phyloP scores from a whole-genome alignment of 35 echinoderm and acorn worm species.

The Heliocidaris tuberculata region DNA sequence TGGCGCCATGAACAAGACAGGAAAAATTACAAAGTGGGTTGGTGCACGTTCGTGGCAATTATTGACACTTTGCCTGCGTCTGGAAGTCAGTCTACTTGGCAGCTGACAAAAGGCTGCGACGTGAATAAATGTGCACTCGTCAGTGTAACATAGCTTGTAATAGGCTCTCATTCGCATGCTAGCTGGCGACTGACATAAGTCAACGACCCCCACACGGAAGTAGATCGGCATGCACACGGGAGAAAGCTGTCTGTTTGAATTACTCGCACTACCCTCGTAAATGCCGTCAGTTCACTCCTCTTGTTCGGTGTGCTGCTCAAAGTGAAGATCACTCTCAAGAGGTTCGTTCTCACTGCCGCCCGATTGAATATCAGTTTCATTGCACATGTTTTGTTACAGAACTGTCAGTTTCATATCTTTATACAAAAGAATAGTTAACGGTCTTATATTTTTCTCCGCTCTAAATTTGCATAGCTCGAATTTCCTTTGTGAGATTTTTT shows the following conservation, averaged over 20 bases:
- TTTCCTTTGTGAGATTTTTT: background rate
- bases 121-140: conserved; percentile 3
- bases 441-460: too few relatives aligned
- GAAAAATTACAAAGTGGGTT: background rate
- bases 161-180: background rate
- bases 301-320: background rate
- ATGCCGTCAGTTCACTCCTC: conserved; percentile 12
- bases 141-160: conserved; percentile 32
- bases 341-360: background rate
- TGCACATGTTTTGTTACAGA: background rate
- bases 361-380: background rate
- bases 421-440: too few relatives aligned
- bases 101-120: background rate
- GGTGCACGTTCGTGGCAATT: background rate
- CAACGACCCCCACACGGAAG: conserved; percentile 31
- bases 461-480: too few relatives aligned
- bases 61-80: background rate
- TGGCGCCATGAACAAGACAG: background rate
- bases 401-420: too few relatives aligned
- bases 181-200: conserved; percentile 37
- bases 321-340: background rate
- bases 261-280: conserved; percentile 18
- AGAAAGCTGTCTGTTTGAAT: conserved; percentile 19
- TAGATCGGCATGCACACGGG: conserved; percentile 25
- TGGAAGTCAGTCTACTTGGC: background rate